Base-by-base conservation (phyloP, 1,140 invertebrate species). In the Hylaeus anthracinus region DNA sequence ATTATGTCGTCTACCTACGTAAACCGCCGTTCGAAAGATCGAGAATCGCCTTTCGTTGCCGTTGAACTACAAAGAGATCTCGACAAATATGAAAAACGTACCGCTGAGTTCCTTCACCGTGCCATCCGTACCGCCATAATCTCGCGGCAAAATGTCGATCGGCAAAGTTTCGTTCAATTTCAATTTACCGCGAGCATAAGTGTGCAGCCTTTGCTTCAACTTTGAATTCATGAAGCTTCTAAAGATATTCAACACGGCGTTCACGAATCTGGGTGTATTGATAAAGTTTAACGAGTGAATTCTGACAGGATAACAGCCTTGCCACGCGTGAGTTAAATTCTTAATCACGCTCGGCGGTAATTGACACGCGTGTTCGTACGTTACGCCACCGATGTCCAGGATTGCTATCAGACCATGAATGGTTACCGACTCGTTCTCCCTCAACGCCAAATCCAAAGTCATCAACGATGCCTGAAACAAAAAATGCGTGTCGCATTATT, bases 221-320 rank as follows among this genome's bases (percentile, higher is more conserved):
- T 97, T 97, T 61, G 95, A 93, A 41, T 94, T 95, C 95, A 97
- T 95, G 85, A 97, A 97, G 76, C 89, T 94, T 90, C 95, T 95
- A 74, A 97, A 95, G 10, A 97, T 94, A 67, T 95, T 95, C 41
- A 97, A 91, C 5, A 97, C 92, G 5, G 95, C 91, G 86, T 96
- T 96, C 15, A 97, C 94, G 83, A 96, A 94, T 1, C 89, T 84
- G 0, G 96, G 96, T 2, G 96, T 94, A 90, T 97, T 96, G 1
- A 97, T 93, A 87, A 96, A 97, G 84, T 97, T 95, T 43, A 97
- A 90, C 1, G 95, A 93, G 85, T 96, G 95, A 15, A 96, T 94
- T 82, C 96, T 94, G 9, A 95, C 93, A 6, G 96, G 96, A 88
- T 97, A 97, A 55, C 94, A 95, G 55, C 95, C 95, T 91, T 96